Percentiles rank a stretch among this genome's conserved stretches.
phyloP scores from a whole-genome alignment of 1,140 invertebrate species.

The Melitaea cinxia region DNA sequence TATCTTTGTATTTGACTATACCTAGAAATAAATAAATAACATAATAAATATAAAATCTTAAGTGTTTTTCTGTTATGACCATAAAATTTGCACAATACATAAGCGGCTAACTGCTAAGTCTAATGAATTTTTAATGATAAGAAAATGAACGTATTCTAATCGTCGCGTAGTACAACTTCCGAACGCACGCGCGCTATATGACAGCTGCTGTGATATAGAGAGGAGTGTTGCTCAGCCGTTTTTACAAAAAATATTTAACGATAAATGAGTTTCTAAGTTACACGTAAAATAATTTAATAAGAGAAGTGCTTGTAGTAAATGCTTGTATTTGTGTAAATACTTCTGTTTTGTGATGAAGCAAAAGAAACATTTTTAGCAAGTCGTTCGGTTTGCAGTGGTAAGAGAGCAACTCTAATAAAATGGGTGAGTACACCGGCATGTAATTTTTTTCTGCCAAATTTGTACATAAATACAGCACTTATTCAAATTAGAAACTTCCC shows the following conservation, averaged over 20 bases:
- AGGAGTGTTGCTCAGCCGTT: slow-evolving; percentile 9
- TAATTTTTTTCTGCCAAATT: slow-evolving; percentile 23
- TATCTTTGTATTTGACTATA: no score
- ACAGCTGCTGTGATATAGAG: slow-evolving; percentile 44
- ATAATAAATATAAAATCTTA: background rate
- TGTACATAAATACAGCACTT: background rate
- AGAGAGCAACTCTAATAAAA: slow-evolving; percentile 48
- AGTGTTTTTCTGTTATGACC: background rate
- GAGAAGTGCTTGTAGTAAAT: slow-evolving; percentile 52
- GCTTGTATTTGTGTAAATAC: slow-evolving; percentile 42
- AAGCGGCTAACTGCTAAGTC: no score
- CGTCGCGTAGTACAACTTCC: slow-evolving; percentile 38
- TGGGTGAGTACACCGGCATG: slow-evolving; percentile 69
- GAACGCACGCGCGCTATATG: slow-evolving; percentile 63
- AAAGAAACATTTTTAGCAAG: slow-evolving; percentile 44
- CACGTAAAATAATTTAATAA: slow-evolving; percentile 7
- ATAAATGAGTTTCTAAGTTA: slow-evolving; percentile 12
- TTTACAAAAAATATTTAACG: slow-evolving; percentile 4
- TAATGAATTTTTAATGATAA: slow-evolving; percentile 19
- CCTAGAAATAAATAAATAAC: no score
- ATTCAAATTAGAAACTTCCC: background rate
- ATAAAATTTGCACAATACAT: background rate
- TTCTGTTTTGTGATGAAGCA: slow-evolving; percentile 63
- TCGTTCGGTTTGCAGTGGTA: slow-evolving; percentile 40
- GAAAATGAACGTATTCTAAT: slow-evolving; percentile 43